Base-by-base conservation (phyloP, 2,888 invertebrate species). In the Helicoverpa assulta region DNA sequence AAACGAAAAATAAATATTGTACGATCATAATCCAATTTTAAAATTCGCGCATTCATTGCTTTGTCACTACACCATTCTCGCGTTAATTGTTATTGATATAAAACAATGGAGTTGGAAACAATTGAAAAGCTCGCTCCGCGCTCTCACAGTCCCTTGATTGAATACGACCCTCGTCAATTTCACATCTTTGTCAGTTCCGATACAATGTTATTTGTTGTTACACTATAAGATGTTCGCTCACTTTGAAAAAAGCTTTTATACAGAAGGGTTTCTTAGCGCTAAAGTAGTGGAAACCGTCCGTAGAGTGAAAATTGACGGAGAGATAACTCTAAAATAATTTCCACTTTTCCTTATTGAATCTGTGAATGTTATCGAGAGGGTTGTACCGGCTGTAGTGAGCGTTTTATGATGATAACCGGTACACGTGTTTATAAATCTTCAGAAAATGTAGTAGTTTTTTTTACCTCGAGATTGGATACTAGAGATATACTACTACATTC, bases 111-210 rank as follows among this genome's bases (percentile, higher is more conserved):
- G 54, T 73, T 67, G 69, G 63, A 80, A 81, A 70, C 68, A 82
- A 81, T 78, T 81, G 80, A 72, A 78, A 73, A 62, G 70, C 78
- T 69, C 70, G 69, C 52, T 64, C 59, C 67, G 70, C 77, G 51
- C 43, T 33, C 26, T 65, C 65, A 56, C 62, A 56, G 70, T 70
- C 59, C 37, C 71, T 80, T 83, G 84, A 85, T 84, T 74, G 79
- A 83, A 77, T 80, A 72, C 76, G 76, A 91, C 91, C 91, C 90
- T 91, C 86, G 88, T 91, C 91, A 90, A 85, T 89, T 87, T 85
- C 85, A 82, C 84, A 81, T 82, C 81, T 81, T 76, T 74, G 74
- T 77, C 70, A 71, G 69, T 76, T 61, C 78, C 70, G 74, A 72
- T 75, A 80, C 80, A 70, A 82, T 83, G 75, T 82, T 85, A 83